Base-by-base conservation (phyloP, 2,888 invertebrate genomes). In the Thysanoteuthis rhombus region DNA sequence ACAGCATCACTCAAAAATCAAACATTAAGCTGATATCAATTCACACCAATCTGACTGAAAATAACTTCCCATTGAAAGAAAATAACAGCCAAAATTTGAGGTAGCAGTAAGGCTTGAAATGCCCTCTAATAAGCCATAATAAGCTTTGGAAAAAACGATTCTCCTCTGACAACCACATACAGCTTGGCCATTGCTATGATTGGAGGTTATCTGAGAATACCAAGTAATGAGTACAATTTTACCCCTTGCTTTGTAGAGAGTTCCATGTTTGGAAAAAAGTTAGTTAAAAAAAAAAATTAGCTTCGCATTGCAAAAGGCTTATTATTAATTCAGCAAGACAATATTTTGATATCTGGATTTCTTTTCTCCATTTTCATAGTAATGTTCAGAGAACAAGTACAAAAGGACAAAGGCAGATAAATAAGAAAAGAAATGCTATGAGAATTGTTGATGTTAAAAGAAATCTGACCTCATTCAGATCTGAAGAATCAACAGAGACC, bases 401-500 rank as follows among this genome's bases (percentile, higher is more conserved):
- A 75, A 75, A 75, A 75, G 75, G 75, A 75, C n/a, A 75, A 36
- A 75, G n/a, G 75, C 75, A 36, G n/a, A 75, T 12, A 75, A 75
- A n/a, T 75, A 75, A 36, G 36, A 36, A 75, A 19, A 75, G 75
- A 75, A 75, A 75, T 52, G 75, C 75, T 75, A 75, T 16, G 19
- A n/a, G n/a, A 36, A 75, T 36, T 75, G 75, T 75, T 75, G n/a
- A 36, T n/a, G 32, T 75, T 75, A 75, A 36, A 75, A 75, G 52
- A 75, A 75, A 75, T 75, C 92, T 92, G n/a, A 47, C 93, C 93
- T 93, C 93, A 93, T 93, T 93, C 47, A 93, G 58, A 32, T 93
- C 93, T 47, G 93, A 93, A 36, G 93, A 93, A 19, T 93, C 58
- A 12, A 58, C 93, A 93, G 93, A 93, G 45, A 93, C 93, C 93